Evolutionary conservation across 2,888 invertebrate species (phyloP), one percentile per base, ranked within the genome.

Genomic region (Drosophila nigricruria): DNA sequence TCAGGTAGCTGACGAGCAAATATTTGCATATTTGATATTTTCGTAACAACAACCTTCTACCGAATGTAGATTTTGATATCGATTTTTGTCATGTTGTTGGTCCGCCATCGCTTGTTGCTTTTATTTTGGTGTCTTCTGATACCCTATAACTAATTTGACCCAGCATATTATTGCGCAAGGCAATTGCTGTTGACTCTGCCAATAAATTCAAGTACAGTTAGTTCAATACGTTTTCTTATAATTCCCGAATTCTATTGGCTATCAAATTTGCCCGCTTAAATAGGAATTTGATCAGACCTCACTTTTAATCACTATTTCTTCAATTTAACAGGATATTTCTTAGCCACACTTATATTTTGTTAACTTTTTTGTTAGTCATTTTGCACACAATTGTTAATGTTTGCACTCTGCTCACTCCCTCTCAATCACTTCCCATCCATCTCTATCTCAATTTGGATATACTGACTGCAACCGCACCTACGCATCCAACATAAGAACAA

Each of bases 1-100:
- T 87, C 88, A 87, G 89, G 88, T 89, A 79, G 82, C 82, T 73
- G 88, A 63, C 73, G 67, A 72, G 75, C 69, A 84, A 84, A 84
- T 84, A 89, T 84, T 84, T 84, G 85, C 84, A 84, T 84, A 84
- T 84, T 89, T 89, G 79, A 84, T 84, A 89, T 89, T 88, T 89
- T 81, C 72, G 85, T 84, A 87, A 70, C 72, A 87, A 77, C 87
- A 89, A 81, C 70, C 72, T 70, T 81, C 70, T 73, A 81, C 88
- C 68, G 64, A 72, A 89, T 89, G 84, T 89, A 81, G 84, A 84
- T 82, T 84, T 76, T 53, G 66, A 49, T 81, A 84, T 89, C 88
- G 84, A 89, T 84, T 84, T 84, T 89, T 65, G 54, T 67, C 77
- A 70, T 67, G 40, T 52, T 66, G 60, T 57, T 66, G 42, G 20